Conservation (phyloP, 2,888 invertebrate species). For the Boloria euphrosyne region DNA sequence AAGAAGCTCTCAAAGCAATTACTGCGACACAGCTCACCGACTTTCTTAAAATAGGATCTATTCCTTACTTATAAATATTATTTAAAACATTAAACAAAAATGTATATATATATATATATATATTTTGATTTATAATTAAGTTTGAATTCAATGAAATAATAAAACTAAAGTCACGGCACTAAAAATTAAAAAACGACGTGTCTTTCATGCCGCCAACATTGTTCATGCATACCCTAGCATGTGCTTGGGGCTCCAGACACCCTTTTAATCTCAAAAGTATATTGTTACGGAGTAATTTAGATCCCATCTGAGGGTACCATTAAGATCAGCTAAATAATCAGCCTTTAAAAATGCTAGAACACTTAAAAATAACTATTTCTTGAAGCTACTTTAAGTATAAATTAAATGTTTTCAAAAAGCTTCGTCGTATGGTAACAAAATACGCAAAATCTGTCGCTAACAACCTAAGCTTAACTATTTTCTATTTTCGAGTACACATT, state of each 20-base stretch:
- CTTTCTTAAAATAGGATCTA: conserved; percentile 47
- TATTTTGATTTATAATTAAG: not conserved
- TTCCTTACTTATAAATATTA: not conserved
- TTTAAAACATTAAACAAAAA: not conserved
- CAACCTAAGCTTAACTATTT: conserved; percentile 29
- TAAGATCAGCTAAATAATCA: conserved; percentile 53
- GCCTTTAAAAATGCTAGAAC: conserved; percentile 32
- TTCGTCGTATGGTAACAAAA: conserved; percentile 14
- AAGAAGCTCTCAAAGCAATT: conserved; percentile 64
- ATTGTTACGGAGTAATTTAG: conserved; percentile 75
- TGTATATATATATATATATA: not conserved
- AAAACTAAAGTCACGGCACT: conserved; percentile 28
- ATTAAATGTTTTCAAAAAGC: not conserved
- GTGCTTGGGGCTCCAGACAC: conserved; percentile 71
- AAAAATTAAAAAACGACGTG: conserved; percentile 34
- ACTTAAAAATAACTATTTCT: conserved; percentile 22
- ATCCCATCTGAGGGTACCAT: conserved; percentile 71
- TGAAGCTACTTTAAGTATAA: not conserved
- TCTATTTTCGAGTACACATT: conserved; percentile 40
- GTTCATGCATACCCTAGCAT: conserved; percentile 42
- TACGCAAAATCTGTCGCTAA: conserved; percentile 11
- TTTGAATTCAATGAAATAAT: conserved; percentile 7
- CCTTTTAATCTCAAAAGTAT: conserved; percentile 76
- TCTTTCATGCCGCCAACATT: conserved; percentile 36
- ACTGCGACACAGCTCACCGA: conserved; percentile 54